Evolutionary conservation across 1,140 invertebrate genomes (phyloP), one percentile per base, ranked within the genome.

Genomic region (Phymastichus coffea): DNA sequence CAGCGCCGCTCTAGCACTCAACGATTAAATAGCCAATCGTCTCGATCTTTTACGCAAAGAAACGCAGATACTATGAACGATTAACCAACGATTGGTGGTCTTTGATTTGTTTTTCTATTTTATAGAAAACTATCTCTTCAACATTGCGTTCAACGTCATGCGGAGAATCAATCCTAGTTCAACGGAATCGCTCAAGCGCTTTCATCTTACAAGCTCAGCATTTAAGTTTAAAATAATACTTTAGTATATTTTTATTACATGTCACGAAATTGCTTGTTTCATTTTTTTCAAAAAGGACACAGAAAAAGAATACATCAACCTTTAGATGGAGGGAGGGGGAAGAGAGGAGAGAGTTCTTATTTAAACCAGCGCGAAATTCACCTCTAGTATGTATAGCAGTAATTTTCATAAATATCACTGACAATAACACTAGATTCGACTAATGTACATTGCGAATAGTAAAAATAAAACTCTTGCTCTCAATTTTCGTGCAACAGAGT

Each of bases 191-290:
- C 48, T 53, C 41, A 52, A 56, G 40, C 57, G 37, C 51, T 57
- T 57, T 46, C 46, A 60, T 66, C 62, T 63, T 63, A 63, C 48
- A 56, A 63, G 41, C 59, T 61, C 46, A 56, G 54, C 46, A 35
- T 59, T 66, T 70, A 76, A 69, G 66, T 69, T 74, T 67, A 70
- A 71, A 72, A 69, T 76, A 77, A 79, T 79, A 79, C 77, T 79
- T 76, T 66, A 49, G 55, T 53, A 66, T 63, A 56, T 63, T 60
- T 64, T 68, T 65, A 64, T 63, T 66, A 56, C 56, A 67, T 40
- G 47, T 65, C 63, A 46, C 56, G 38, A 53, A 40, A 53, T 64
- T 69, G 61, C 33, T 65, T 66, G 49, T 37, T n/a, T n/a, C n/a
- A n/a, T n/a, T n/a, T n/a, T n/a, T n/a, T n/a, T n/a, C n/a, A n/a